phyloP scores from a whole-genome alignment of 2,797 vertebrate species.

The Acanthurus tractus region DNA sequence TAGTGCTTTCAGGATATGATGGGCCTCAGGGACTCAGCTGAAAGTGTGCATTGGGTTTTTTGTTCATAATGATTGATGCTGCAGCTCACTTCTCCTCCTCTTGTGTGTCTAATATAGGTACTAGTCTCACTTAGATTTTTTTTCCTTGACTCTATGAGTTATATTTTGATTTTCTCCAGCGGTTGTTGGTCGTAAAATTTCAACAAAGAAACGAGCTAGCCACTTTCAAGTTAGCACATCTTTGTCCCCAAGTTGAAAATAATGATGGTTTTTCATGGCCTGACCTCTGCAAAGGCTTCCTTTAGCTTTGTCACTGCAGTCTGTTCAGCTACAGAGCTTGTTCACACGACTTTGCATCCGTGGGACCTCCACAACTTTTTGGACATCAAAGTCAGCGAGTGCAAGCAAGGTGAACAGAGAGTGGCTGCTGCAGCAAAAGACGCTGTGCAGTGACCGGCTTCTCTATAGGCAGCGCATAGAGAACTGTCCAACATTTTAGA shows the following conservation, averaged over 20 bases:
- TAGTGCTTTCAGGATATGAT: slow-evolving; percentile 36
- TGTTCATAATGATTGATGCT: slow-evolving; percentile 56
- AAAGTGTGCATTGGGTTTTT: slow-evolving; percentile 50
- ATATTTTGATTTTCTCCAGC: slow-evolving; percentile 12
- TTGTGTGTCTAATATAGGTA: slow-evolving; percentile 12
- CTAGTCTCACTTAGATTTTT: slow-evolving; percentile 11
- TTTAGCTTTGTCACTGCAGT: slow-evolving; percentile 33
- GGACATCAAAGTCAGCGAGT: slow-evolving; percentile 52
- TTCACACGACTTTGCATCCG: slow-evolving; percentile 23
- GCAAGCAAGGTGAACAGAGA: slow-evolving; percentile 40
- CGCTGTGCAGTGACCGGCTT: slow-evolving; percentile 15
- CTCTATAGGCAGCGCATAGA: slow-evolving; percentile 16
- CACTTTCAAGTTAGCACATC: slow-evolving; percentile 32
- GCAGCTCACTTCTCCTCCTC: slow-evolving; percentile 21
- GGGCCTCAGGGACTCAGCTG: slow-evolving; percentile 44
- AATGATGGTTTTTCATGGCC: slow-evolving; percentile 45
- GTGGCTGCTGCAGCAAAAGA: slow-evolving; percentile 28
- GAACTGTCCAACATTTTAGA: slow-evolving; percentile 23
- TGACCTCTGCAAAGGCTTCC: slow-evolving; percentile 39
- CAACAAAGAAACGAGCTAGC: neutral
- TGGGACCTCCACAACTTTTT: slow-evolving; percentile 34
- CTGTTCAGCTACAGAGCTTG: slow-evolving; percentile 27
- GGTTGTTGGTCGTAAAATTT: slow-evolving; percentile 5
- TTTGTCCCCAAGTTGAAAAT: slow-evolving; percentile 44
- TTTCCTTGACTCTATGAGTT: slow-evolving; percentile 10